phyloP scores from a whole-genome alignment of 2,888 invertebrate species.

The Helleia helle region DNA sequence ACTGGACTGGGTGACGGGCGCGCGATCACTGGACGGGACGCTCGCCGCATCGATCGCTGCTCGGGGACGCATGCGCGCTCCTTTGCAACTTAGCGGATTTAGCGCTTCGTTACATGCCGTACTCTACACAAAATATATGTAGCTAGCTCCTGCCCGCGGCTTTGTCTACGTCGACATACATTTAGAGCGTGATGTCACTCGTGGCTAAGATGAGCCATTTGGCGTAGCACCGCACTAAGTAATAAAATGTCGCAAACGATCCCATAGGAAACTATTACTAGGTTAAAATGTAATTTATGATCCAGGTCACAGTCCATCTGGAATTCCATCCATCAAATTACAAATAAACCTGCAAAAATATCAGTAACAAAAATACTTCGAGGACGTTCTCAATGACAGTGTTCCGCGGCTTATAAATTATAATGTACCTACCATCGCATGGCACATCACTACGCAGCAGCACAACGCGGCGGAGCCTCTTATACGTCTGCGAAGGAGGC shows the following conservation, averaged over 20 bases:
- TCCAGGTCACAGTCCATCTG: too few species aligned
- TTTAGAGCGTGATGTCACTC: too few species aligned
- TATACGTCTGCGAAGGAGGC: slow-evolving; percentile 1
- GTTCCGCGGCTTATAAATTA: not conserved
- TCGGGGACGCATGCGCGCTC: slow-evolving; percentile 35
- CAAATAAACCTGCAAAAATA: too few species aligned
- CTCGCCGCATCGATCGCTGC: slow-evolving; percentile 51
- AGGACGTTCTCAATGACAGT: not conserved
- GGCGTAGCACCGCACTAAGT: too few species aligned
- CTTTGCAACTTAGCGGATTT: slow-evolving; percentile 36
- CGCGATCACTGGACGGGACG: slow-evolving; percentile 62
- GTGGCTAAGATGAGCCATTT: too few species aligned
- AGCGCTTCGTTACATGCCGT: slow-evolving; percentile 28
- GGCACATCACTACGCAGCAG: slow-evolving; percentile 1
- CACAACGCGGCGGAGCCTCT: not conserved
- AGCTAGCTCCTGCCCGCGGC: too few species aligned
- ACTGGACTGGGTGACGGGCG: slow-evolving; percentile 59
- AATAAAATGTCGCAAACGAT: too few species aligned
- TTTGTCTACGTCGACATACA: too few species aligned
- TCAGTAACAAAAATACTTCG: not conserved
- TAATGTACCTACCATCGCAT: too few species aligned
- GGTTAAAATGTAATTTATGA: too few species aligned
- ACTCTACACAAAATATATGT: slow-evolving; percentile 15
- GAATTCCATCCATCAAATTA: too few species aligned
- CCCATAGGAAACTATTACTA: too few species aligned